Conservation (phyloP, 2,888 invertebrate species). For the Syritta pipiens region DNA sequence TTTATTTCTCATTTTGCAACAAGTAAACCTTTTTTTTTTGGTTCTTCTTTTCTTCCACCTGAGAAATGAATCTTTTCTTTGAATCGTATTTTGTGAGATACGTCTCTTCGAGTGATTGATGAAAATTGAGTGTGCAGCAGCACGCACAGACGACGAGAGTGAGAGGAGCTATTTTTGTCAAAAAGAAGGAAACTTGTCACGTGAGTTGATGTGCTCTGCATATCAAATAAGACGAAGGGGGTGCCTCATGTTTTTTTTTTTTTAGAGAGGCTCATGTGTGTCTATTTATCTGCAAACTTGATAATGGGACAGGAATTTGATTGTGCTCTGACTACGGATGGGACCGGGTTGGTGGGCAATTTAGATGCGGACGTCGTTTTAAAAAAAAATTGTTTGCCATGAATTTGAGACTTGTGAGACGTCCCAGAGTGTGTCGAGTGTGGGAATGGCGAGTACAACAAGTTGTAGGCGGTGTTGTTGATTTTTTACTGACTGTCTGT, state of each 20-base stretch:
- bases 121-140: constrained; percentile 44
- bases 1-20: no score
- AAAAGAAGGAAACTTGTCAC: constrained; percentile 66
- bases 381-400: no score
- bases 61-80: not conserved
- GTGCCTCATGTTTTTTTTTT: no score
- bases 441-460: constrained; percentile 14
- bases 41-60: no score
- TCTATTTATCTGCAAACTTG: constrained; percentile 54
- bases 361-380: constrained; percentile 11
- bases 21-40: not conserved
- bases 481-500: not conserved
- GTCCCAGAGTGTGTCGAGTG: no score
- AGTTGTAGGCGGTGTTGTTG: constrained; percentile 11
- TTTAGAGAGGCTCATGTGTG: constrained; percentile 31
- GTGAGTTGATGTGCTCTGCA: constrained; percentile 56
- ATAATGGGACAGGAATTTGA: constrained; percentile 33
- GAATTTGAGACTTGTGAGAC: no score
- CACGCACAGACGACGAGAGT: constrained; percentile 26
- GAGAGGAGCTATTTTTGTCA: constrained; percentile 35
- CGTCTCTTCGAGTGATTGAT: constrained; percentile 48
- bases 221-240: constrained; percentile 61
- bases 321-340: not conserved
- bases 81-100: constrained; percentile 3
- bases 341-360: constrained; percentile 17